These are phyloP conservation scores for human (Homo sapiens) DNA, from an alignment of 2,113 vertebrate species.

Conservation along the genomic window DNA sequence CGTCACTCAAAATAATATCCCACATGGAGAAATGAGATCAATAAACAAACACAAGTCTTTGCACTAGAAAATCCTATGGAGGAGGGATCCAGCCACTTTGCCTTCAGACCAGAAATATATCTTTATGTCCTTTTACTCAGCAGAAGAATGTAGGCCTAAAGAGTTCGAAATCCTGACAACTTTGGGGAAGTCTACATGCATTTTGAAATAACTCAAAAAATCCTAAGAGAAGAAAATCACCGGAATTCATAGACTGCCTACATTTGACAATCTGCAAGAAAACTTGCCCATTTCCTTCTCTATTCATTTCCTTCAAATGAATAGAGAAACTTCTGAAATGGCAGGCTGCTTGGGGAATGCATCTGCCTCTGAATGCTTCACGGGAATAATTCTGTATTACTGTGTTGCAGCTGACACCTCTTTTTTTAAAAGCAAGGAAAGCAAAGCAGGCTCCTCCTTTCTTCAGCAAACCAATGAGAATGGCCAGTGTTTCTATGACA, in stretches of 20 bases:
- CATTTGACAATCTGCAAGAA: not conserved
- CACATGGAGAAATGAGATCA: not conserved
- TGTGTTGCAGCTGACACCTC: not conserved
- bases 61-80: not conserved
- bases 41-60: not conserved
- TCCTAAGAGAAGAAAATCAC: not conserved
- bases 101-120: not conserved
- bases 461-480: not conserved
- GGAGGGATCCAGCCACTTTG: not conserved
- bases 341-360: not conserved
- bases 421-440: not conserved
- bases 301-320: not conserved
- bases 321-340: not conserved
- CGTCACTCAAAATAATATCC: not conserved
- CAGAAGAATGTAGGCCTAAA: not conserved
- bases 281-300: not conserved
- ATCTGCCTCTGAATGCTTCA: constrained; percentile 14
- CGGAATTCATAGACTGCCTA: not conserved
- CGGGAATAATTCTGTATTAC: not conserved
- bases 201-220: not conserved
- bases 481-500: not conserved
- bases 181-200: no score
- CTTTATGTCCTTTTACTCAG: not conserved
- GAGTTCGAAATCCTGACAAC: not conserved
- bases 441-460: not conserved